A percentile compares a stretch with the other conserved stretches of the same genome.
Conservation (phyloP, 1,140 invertebrate species). For the Cotesia chilonis region DNA sequence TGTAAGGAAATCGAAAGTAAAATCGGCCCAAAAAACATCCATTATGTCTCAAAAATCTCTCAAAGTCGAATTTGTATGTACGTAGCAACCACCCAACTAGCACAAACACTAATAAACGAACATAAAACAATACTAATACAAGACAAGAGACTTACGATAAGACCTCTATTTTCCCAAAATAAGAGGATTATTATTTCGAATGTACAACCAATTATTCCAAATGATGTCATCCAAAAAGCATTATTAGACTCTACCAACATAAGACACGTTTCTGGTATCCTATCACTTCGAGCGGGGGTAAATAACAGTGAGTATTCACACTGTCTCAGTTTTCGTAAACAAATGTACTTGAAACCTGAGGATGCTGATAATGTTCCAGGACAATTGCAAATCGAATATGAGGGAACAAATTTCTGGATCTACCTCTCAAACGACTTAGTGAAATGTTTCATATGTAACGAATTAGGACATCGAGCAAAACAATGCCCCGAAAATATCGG, state of each 20-base stretch:
- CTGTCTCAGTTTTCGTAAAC: constrained; percentile 25
- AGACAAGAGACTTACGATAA: constrained; percentile 14
- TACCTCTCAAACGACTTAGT: constrained; percentile 25
- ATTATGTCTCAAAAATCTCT: constrained; percentile 29
- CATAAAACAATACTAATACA: constrained; percentile 19
- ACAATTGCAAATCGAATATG: constrained; percentile 4
- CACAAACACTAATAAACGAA: constrained; percentile 15
- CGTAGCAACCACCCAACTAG: constrained; percentile 27
- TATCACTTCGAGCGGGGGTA: constrained; percentile 22
- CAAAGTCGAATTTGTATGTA: constrained; percentile 35
- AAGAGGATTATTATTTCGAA: constrained; percentile 32
- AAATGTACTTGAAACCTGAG: constrained; percentile 28
- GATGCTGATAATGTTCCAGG: not conserved
- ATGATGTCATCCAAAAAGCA: not conserved
- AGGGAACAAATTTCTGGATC: constrained; percentile 16
- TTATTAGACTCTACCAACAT: not conserved
- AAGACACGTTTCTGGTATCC: constrained; percentile 16
- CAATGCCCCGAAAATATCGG: constrained; percentile 24
- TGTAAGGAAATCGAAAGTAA: constrained; percentile 12
- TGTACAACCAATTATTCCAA: constrained; percentile 16
- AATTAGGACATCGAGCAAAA: constrained; percentile 27
- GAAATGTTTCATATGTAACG: constrained; percentile 32
- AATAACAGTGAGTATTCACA: constrained; percentile 10
- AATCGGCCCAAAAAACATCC: constrained; percentile 25
- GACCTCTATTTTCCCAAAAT: constrained; percentile 20